These are phyloP conservation scores for Eumerus sabulonum DNA, from an alignment of 2,888 invertebrate species.

Conservation along the genomic window DNA sequence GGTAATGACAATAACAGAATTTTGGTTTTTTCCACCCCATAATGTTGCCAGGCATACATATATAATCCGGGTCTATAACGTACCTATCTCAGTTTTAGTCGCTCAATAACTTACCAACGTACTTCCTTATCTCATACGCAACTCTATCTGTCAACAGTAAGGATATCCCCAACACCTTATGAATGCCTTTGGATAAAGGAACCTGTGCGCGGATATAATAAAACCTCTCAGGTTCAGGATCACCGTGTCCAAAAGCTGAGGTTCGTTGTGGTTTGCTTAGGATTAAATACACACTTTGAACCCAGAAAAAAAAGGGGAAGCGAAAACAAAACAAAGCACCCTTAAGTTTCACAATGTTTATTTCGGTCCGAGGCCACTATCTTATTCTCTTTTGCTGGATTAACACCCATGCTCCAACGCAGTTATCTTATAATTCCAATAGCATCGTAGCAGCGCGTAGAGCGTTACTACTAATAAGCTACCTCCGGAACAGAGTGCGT, in stretches of 20 bases:
- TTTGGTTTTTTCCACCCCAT: too few species aligned
- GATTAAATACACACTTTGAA: conserved; percentile 11
- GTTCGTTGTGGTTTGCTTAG: conserved; percentile 13
- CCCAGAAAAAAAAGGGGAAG: background rate
- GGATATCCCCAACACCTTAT: too few species aligned
- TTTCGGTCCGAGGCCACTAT: conserved; percentile 40
- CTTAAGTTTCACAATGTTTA: conserved; percentile 43
- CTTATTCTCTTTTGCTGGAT: conserved; percentile 50
- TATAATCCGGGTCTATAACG: too few species aligned
- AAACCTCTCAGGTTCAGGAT: background rate
- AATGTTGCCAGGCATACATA: too few species aligned
- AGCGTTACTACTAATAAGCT: conserved; percentile 54
- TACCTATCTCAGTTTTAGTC: too few species aligned
- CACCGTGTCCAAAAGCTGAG: conserved; percentile 21
- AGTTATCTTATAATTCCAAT: conserved; percentile 54
- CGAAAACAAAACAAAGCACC: conserved; percentile 41
- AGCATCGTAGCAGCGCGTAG: conserved; percentile 31
- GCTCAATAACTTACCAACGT: too few species aligned
- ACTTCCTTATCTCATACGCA: too few species aligned
- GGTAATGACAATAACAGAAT: too few species aligned
- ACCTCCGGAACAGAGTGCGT: conserved; percentile 16
- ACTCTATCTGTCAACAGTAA: too few species aligned
- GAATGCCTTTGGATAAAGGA: too few species aligned
- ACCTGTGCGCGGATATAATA: background rate
- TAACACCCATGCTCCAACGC: conserved; percentile 10